These are phyloP conservation scores for Hyposoter dolosus DNA, from an alignment of 2,888 invertebrate species.

Conservation along the genomic window DNA sequence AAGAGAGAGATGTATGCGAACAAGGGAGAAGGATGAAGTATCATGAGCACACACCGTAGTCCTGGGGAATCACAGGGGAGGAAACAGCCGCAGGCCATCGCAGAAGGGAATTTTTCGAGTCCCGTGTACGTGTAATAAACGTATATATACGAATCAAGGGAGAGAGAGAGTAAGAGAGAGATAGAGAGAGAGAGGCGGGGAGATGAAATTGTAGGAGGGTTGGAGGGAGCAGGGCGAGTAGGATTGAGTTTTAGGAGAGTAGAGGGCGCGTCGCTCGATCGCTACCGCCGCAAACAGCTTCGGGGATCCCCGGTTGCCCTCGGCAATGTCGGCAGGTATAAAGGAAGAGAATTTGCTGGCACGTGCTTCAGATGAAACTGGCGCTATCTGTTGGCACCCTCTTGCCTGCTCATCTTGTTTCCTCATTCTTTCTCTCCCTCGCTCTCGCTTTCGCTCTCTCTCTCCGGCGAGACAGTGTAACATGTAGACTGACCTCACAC, in stretches of 20 bases:
- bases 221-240: conserved; percentile 46
- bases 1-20: background rate
- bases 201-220: background rate
- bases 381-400: conserved; percentile 75
- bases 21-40: conserved; percentile 29
- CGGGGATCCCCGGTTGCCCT: conserved; percentile 74
- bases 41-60: conserved; percentile 39
- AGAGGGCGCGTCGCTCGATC: conserved; percentile 77
- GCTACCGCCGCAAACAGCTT: conserved; percentile 73
- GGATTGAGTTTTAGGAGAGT: conserved; percentile 60
- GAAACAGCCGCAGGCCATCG: conserved; percentile 68
- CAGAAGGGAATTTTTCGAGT: conserved; percentile 38
- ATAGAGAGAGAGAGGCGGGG: conserved; percentile 37
- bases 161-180: conserved; percentile 48
- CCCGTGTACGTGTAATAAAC: background rate
- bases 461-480: conserved; percentile 22
- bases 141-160: conserved; percentile 12
- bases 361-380: conserved; percentile 73
- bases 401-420: conserved; percentile 37
- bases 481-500: conserved; percentile 6
- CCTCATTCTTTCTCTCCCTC: conserved; percentile 1
- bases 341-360: conserved; percentile 65
- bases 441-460: background rate
- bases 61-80: conserved; percentile 69
- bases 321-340: conserved; percentile 74